Evolutionary conservation across 1,140 invertebrate genomes (phyloP).

Genomic region (Meloidogyne floridensis): DNA sequence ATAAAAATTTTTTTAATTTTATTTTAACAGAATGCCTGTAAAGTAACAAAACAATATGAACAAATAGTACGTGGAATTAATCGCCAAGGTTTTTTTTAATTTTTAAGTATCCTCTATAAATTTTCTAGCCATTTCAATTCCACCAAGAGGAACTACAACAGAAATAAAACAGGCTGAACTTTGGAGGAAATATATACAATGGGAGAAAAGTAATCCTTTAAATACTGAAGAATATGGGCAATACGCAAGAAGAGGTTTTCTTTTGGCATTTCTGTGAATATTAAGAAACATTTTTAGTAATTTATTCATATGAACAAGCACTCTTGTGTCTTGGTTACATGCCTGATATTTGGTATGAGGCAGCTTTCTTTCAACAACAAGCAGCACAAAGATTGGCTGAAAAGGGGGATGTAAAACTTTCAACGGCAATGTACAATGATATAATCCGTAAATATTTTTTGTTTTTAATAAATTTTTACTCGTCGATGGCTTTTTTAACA

Average conservation of each 20-base stretch:
- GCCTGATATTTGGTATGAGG: conserved; percentile 98
- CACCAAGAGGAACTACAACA: conserved; percentile 80
- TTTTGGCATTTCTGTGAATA: background rate
- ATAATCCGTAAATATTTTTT: conserved; percentile 27
- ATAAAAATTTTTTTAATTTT: conserved; percentile 10
- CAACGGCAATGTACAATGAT: conserved; percentile 40
- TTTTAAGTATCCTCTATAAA: background rate
- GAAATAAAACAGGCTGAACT: conserved; percentile 82
- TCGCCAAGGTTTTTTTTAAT: conserved; percentile 67
- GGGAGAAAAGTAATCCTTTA: conserved; percentile 94
- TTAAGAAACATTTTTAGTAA: conserved; percentile 63
- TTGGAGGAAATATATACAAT: conserved; percentile 98
- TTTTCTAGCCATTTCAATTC: conserved; percentile 80
- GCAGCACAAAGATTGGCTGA: conserved; percentile 87
- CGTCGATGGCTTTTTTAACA: background rate
- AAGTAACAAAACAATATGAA: conserved; percentile 77
- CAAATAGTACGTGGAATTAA: conserved; percentile 90
- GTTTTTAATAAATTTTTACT: too few species aligned
- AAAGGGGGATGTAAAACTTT: conserved; percentile 75
- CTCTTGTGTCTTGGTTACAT: conserved; percentile 92
- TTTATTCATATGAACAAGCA: conserved; percentile 98
- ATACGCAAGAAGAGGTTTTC: conserved; percentile 77
- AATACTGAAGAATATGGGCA: conserved; percentile 89
- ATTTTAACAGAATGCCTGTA: conserved; percentile 75
- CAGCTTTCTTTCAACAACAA: conserved; percentile 89